These are phyloP conservation scores for Serinus canaria DNA, from an alignment of 2,113 vertebrate species.

Conservation along the genomic window DNA sequence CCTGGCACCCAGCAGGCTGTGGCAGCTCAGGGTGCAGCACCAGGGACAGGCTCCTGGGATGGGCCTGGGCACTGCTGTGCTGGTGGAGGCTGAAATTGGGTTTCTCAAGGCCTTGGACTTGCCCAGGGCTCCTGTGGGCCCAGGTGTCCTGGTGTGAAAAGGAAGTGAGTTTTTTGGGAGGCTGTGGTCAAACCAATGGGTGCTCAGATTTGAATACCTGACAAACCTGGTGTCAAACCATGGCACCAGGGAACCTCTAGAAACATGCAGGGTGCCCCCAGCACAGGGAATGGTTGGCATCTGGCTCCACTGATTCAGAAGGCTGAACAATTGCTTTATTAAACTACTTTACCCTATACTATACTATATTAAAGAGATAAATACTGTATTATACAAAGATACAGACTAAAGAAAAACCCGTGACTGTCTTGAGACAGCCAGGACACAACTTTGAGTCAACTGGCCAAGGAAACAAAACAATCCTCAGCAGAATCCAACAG, in stretches of 20 bases:
- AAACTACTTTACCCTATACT: too few relatives aligned
- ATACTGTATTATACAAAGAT: neutral
- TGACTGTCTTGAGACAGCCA: neutral
- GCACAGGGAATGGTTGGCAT: too few relatives aligned
- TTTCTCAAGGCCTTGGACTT: neutral
- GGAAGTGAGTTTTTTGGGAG: too few relatives aligned
- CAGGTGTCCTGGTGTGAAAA: too few relatives aligned
- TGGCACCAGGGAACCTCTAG: neutral
- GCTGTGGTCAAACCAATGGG: too few relatives aligned
- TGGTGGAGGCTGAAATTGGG: neutral
- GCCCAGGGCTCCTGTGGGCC: neutral
- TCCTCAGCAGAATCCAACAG: neutral
- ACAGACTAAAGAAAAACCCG: neutral
- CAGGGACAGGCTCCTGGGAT: rapidly evolving
- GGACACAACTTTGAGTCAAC: neutral
- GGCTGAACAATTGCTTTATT: too few relatives aligned
- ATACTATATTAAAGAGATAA: too few relatives aligned
- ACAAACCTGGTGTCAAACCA: too few relatives aligned
- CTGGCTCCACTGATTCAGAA: too few relatives aligned
- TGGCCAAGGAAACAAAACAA: neutral
- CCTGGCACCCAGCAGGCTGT: rapidly evolving
- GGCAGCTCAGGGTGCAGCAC: rapidly evolving
- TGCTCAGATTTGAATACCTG: too few relatives aligned
- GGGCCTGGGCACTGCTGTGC: too few relatives aligned
- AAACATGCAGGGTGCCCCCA: neutral